Evolutionary conservation across 2,888 invertebrate species (phyloP).

Genomic region (Volucella inanis): DNA sequence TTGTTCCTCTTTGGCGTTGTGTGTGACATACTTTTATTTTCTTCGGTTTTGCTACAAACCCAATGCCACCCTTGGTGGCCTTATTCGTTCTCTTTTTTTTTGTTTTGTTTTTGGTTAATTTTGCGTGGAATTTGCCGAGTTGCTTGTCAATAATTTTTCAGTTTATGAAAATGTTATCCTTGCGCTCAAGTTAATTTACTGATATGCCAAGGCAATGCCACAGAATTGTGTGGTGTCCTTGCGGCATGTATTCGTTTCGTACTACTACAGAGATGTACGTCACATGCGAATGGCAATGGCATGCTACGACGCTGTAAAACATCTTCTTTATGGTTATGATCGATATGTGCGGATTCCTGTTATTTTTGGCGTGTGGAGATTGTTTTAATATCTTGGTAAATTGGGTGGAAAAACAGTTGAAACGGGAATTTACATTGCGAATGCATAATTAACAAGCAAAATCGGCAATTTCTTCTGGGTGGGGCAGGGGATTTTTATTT

Average conservation of each 20-base stretch:
- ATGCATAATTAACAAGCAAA: constrained; percentile 60
- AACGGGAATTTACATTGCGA: constrained; percentile 60
- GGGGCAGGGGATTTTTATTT: constrained; percentile 16
- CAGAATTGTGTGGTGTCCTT: constrained; percentile 34
- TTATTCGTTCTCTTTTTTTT: not conserved
- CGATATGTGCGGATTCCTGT: constrained; percentile 41
- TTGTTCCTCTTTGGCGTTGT: constrained; percentile 29
- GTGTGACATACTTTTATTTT: constrained; percentile 13
- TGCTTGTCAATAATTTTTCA: constrained; percentile 72
- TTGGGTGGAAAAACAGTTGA: constrained; percentile 53
- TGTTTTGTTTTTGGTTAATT: constrained; percentile 46
- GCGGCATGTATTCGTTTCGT: constrained; percentile 8
- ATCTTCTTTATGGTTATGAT: constrained; percentile 71
- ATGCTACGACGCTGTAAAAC: constrained; percentile 57
- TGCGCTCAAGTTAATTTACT: constrained; percentile 58
- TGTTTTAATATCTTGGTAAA: constrained; percentile 50
- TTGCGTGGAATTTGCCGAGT: constrained; percentile 54
- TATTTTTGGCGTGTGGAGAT: constrained; percentile 35
- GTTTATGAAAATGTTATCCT: constrained; percentile 69
- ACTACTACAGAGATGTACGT: constrained; percentile 15
- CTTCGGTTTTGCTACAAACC: constrained; percentile 4
- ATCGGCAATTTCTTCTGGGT: not conserved
- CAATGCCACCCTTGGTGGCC: not conserved
- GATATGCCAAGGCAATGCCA: constrained; percentile 36
- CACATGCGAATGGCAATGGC: constrained; percentile 31